These are phyloP conservation scores for Zophobas atratus DNA, from an alignment of 1,140 invertebrate species.

Conservation along the genomic window DNA sequence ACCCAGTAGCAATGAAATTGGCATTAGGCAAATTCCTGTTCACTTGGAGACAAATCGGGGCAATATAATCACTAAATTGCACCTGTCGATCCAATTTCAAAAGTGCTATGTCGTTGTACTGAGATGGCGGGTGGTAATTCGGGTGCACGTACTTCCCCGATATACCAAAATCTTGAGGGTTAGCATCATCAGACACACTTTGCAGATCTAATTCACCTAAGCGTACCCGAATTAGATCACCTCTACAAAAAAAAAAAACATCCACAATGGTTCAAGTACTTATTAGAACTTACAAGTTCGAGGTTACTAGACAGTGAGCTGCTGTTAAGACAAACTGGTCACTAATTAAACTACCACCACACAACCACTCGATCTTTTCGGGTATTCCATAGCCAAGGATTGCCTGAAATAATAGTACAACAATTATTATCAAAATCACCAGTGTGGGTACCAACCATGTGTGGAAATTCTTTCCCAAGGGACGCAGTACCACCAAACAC, in stretches of 20 bases:
- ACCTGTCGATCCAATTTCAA: constrained; percentile 66
- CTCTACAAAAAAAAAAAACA: constrained; percentile 27
- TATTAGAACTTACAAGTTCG: background rate
- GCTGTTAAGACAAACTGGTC: constrained; percentile 55
- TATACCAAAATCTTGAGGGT: constrained; percentile 57
- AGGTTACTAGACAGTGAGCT: constrained; percentile 51
- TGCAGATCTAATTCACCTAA: constrained; percentile 63
- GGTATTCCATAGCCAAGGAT: constrained; percentile 52
- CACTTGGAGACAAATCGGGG: constrained; percentile 67
- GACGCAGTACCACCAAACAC: constrained; percentile 44
- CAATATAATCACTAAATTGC: constrained; percentile 64
- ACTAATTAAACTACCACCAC: constrained; percentile 63
- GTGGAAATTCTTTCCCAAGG: constrained; percentile 45
- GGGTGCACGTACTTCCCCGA: constrained; percentile 64
- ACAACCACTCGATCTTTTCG: constrained; percentile 51
- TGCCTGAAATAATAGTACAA: constrained; percentile 34
- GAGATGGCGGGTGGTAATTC: constrained; percentile 64
- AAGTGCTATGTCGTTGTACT: constrained; percentile 68
- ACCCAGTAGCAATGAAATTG: constrained; percentile 45
- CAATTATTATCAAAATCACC: background rate
- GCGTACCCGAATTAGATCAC: constrained; percentile 53
- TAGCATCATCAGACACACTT: constrained; percentile 58
- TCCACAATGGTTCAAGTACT: background rate
- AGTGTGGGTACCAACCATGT: constrained; percentile 42
- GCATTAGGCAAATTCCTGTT: background rate